Evolutionary conservation across 2,888 invertebrate species (phyloP).

Genomic region (Noctua janthina): DNA sequence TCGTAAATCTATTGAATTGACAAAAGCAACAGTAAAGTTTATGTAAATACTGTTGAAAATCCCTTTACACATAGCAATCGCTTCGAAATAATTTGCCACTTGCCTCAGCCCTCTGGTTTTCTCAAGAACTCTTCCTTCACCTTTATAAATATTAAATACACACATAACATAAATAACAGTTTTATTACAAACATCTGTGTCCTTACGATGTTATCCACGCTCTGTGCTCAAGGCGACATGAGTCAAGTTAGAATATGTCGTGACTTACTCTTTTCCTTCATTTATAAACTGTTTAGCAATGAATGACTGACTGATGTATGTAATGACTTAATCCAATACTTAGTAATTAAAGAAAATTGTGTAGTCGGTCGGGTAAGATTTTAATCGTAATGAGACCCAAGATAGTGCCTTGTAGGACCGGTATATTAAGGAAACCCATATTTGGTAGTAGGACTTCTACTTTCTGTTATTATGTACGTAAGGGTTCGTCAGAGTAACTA

Average conservation of each 20-base stretch:
- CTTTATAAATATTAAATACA: slow-evolving; percentile 6
- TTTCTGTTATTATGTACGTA: background rate
- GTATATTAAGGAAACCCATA: background rate
- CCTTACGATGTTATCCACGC: slow-evolving; percentile 34
- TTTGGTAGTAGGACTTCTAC: background rate
- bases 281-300: slow-evolving; percentile 24
- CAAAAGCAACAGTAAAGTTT: background rate
- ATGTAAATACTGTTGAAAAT: background rate
- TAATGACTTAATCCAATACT: slow-evolving; percentile 35
- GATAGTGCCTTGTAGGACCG: slow-evolving; percentile 11
- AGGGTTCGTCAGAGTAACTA: background rate
- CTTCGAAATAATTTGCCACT: background rate
- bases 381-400: slow-evolving; percentile 9
- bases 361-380: background rate
- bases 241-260: slow-evolving; percentile 30
- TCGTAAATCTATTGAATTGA: background rate
- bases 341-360: slow-evolving; percentile 2
- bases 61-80: accelerated
- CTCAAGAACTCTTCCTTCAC: background rate
- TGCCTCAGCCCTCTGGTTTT: background rate
- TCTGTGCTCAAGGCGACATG: slow-evolving; percentile 35
- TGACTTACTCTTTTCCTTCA: slow-evolving; percentile 28
- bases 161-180: slow-evolving; percentile 15
- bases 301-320: background rate
- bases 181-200: slow-evolving; percentile 48